Percentiles rank a stretch among this genome's conserved stretches.
Evolutionary conservation across 2,113 vertebrate genomes (phyloP).

Genomic region (Monopterus albus): DNA sequence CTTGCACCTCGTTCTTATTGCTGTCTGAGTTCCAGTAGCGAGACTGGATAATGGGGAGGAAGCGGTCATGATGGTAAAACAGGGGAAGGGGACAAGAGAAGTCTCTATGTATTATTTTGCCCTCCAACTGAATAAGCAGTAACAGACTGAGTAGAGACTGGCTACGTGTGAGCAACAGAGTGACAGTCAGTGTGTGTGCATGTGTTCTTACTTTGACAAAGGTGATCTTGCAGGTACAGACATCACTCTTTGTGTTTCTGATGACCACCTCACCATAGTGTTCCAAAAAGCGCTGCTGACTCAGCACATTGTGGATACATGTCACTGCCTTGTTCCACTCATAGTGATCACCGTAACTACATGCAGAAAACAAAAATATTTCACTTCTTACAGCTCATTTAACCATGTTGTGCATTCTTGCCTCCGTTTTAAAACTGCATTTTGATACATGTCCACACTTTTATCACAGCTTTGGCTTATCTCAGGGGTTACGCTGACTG

Average conservation of each 20-base stretch:
- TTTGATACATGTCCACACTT: too few relatives aligned
- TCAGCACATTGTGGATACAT: slow-evolving; percentile 94
- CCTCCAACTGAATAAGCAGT: background rate
- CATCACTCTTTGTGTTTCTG: slow-evolving; percentile 84
- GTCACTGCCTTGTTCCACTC: slow-evolving; percentile 95
- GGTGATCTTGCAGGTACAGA: slow-evolving; percentile 91
- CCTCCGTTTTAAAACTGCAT: too few relatives aligned
- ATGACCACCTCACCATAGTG: slow-evolving; percentile 94
- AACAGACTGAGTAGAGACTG: background rate
- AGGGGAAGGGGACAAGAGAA: background rate
- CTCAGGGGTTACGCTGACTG: too few relatives aligned
- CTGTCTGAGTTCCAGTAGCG: slow-evolving; percentile 87
- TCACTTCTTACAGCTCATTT: background rate
- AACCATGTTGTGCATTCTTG: background rate
- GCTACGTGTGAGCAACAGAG: too few relatives aligned
- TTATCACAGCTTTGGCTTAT: too few relatives aligned
- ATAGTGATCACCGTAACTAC: slow-evolving; percentile 91
- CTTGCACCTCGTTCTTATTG: slow-evolving; percentile 90
- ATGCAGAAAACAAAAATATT: background rate
- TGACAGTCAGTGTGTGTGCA: background rate
- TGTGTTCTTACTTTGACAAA: slow-evolving; percentile 87
- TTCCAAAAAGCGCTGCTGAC: slow-evolving; percentile 91
- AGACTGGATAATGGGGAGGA: slow-evolving; percentile 72
- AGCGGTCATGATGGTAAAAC: background rate
- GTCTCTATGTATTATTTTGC: background rate